Percentiles rank a stretch among this genome's conserved stretches.
Conservation (phyloP, 2,797 vertebrate genomes). For the Phoebastria nigripes region DNA sequence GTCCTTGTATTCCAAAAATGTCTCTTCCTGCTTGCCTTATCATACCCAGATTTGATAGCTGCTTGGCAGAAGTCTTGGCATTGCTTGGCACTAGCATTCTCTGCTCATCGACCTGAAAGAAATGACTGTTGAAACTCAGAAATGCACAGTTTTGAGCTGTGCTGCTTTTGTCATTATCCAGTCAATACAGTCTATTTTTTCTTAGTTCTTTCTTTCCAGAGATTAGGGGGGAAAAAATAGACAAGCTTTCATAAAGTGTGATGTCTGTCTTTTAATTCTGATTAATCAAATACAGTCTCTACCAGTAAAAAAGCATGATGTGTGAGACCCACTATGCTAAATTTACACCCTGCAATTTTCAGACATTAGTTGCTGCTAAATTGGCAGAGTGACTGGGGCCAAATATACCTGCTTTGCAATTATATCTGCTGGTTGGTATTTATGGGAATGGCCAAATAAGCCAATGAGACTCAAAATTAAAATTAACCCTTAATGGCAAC, state of each 20-base stretch:
- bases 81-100: not conserved
- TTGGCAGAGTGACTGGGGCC: slow-evolving; percentile 14
- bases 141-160: not conserved
- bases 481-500: slow-evolving; percentile 8
- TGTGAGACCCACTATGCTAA: slow-evolving; percentile 54
- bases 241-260: not conserved
- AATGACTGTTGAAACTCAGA: not conserved
- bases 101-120: not conserved
- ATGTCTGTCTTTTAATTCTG: not conserved
- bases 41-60: not conserved
- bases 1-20: not conserved
- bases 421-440: slow-evolving; percentile 39
- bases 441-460: slow-evolving; percentile 31
- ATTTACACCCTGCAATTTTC: slow-evolving; percentile 72
- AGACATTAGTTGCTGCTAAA: slow-evolving; percentile 21
- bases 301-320: not conserved
- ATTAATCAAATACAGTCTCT: slow-evolving; percentile 56
- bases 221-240: not conserved
- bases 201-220: not conserved
- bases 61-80: not conserved
- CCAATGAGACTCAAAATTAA: slow-evolving; percentile 33
- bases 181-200: not conserved
- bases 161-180: not conserved
- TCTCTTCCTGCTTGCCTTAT: not conserved
- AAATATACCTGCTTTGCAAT: slow-evolving; percentile 64